Evolutionary conservation across 2,113 vertebrate genomes (phyloP).

Genomic region (Neogobius melanostomus): DNA sequence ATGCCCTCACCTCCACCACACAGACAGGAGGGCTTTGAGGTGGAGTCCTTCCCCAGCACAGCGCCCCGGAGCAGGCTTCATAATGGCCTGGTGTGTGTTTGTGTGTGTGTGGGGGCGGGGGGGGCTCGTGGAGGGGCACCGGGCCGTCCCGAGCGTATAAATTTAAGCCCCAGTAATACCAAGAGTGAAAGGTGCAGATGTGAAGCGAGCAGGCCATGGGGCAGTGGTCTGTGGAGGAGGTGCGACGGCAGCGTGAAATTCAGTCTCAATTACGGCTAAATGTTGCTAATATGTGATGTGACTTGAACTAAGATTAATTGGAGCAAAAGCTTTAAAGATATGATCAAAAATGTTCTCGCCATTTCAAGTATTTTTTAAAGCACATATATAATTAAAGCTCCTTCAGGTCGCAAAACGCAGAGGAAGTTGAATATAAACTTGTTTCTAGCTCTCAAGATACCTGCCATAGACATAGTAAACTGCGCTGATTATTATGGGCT

Average conservation of each 20-base stretch:
- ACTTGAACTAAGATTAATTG: no score
- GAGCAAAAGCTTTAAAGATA: no score
- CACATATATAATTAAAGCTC: no score
- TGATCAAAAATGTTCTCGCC: no score
- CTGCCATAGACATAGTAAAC: no score
- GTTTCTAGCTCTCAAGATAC: no score
- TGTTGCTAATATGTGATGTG: no score
- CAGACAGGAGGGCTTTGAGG: conserved; percentile 8
- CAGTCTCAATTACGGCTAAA: background rate
- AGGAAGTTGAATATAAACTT: no score
- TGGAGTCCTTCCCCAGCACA: background rate
- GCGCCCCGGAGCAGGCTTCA: background rate
- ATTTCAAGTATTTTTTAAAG: no score
- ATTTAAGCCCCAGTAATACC: conserved; percentile 4
- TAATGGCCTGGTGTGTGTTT: background rate
- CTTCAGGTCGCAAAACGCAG: no score
- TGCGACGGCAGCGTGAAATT: background rate
- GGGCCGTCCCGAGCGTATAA: conserved; percentile 5
- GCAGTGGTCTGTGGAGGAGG: background rate
- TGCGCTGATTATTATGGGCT: no score
- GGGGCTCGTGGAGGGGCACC: background rate
- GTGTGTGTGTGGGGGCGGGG: background rate
- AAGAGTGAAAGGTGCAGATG: background rate
- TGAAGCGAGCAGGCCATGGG: background rate
- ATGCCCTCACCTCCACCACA: background rate